phyloP scores from a whole-genome alignment of 2,113 vertebrate species.

The Morphnarchus princeps region DNA sequence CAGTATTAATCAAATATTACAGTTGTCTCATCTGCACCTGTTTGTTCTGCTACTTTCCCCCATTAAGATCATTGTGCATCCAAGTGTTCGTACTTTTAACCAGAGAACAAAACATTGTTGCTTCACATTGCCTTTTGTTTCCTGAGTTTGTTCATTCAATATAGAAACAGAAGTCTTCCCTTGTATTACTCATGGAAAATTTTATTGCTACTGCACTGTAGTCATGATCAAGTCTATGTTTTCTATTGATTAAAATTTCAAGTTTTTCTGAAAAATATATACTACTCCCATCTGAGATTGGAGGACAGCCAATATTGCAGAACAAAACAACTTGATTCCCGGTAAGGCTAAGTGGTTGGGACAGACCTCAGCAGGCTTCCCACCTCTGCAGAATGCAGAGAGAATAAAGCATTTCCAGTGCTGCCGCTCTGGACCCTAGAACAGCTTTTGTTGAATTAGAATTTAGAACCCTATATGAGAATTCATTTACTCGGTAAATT shows the following conservation, averaged over 20 bases:
- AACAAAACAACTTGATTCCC: neutral
- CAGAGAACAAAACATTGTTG: neutral
- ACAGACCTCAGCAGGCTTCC: neutral
- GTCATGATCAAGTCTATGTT: neutral
- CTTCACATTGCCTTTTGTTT: neutral
- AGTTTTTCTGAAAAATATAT: neutral
- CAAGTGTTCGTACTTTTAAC: too few species aligned
- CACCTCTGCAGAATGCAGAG: neutral
- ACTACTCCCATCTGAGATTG: neutral
- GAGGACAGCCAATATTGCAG: neutral
- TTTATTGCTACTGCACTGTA: neutral
- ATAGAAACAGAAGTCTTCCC: neutral
- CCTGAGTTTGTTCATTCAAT: neutral
- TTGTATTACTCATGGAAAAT: neutral
- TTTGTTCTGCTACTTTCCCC: neutral
- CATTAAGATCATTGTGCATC: too few species aligned
- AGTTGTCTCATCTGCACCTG: neutral
- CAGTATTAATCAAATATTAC: neutral
- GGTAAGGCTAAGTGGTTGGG: neutral
- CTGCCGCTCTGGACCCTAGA: neutral
- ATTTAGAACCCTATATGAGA: neutral
- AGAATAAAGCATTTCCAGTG: neutral
- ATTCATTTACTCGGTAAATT: slow-evolving; percentile 28
- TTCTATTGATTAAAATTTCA: neutral
- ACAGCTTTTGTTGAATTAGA: neutral